Percentiles rank a stretch among this genome's conserved stretches.
These are phyloP conservation scores for Macrobrachium rosenbergii DNA, from an alignment of 1,140 invertebrate genomes.

Conservation along the genomic window DNA sequence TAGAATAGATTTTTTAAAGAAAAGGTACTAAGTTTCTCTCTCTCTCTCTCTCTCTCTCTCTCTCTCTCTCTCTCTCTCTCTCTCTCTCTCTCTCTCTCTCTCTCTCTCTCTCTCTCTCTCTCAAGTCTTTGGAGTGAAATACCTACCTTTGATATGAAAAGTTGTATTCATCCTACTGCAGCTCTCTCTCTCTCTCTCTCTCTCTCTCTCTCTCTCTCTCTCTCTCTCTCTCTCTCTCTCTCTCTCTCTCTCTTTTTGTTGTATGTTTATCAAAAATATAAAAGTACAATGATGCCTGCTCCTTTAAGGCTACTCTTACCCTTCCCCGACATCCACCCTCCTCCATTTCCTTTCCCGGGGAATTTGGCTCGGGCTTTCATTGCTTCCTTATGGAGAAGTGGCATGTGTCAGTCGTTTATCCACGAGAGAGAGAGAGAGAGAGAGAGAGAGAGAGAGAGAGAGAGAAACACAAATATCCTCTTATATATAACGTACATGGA, in stretches of 20 bases:
- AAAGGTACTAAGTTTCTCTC: not conserved
- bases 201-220: not conserved
- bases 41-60: not conserved
- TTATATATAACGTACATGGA: no score
- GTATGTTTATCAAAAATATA: no score
- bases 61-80: no score
- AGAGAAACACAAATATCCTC: not conserved
- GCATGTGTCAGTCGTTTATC: not conserved
- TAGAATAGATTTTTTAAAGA: no score
- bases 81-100: not conserved
- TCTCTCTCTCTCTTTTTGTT: not conserved
- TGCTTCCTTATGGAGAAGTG: not conserved
- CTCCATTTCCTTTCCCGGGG: conserved; percentile 4
- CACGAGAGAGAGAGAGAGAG: not conserved
- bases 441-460: no score
- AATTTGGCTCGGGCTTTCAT: not conserved
- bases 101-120: no score
- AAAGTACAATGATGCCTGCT: not conserved
- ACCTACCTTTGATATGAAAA: not conserved
- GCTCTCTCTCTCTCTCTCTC: not conserved
- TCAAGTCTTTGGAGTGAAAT: not conserved
- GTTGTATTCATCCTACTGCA: not conserved
- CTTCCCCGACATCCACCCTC: not conserved
- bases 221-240: not conserved
- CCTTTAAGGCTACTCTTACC: not conserved